phyloP scores from a whole-genome alignment of 35 echinoderm and acorn worm genomes.

The Heliocidaris erythrogramma region DNA sequence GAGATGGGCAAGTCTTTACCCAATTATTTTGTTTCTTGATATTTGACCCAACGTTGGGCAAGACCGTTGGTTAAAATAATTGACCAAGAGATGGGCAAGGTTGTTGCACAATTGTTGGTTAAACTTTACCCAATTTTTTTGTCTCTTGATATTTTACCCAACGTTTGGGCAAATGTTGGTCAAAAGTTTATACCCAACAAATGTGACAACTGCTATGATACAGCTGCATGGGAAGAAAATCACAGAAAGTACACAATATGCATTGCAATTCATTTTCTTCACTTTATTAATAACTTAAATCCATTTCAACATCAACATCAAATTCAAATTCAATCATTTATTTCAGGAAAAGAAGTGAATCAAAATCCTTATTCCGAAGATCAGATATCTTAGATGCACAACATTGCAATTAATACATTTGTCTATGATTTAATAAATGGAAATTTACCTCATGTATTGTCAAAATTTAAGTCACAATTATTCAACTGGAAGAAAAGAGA shows the following conservation, averaged over 20 bases:
- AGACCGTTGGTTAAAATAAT: neutral
- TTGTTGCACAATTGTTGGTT: conserved; percentile 31
- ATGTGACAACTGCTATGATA: conserved; percentile 9
- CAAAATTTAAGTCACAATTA: conserved; percentile 37
- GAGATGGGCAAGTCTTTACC: conserved; percentile 37
- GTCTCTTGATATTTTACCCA: conserved; percentile 26
- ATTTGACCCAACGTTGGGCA: conserved; percentile 26
- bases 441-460: conserved; percentile 39
- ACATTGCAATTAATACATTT: conserved; percentile 39
- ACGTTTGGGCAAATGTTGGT: conserved; percentile 29
- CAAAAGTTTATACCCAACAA: conserved; percentile 29
- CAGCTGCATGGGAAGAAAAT: conserved; percentile 31
- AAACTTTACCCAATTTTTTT: conserved; percentile 29
- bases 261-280: conserved; percentile 31
- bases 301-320: conserved; percentile 38
- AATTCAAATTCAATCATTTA: conserved; percentile 40
- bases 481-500: neutral
- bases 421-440: conserved; percentile 33
- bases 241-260: conserved; percentile 38
- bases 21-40: conserved; percentile 27
- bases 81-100: conserved; percentile 31
- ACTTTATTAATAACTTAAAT: conserved; percentile 29
- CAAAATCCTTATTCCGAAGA: conserved; percentile 31
- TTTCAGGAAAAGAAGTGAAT: conserved; percentile 27
- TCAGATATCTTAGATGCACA: conserved; percentile 35